Base-by-base conservation (phyloP, 2,113 vertebrate species). In the Sisor rabdophorus region DNA sequence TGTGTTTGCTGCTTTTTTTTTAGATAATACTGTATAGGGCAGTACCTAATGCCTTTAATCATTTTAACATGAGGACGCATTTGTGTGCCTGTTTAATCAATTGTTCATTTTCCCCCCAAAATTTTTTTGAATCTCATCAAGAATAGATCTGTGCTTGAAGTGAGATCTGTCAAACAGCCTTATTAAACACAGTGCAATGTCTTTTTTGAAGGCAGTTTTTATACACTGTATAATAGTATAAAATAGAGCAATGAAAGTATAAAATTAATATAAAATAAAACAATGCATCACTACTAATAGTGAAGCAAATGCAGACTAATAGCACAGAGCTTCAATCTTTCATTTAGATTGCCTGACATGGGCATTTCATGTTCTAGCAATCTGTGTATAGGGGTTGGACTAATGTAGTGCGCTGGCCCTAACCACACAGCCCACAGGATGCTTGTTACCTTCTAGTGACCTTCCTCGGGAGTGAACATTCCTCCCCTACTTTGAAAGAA, bases 371-470 rank as follows among this genome's bases (percentile, higher is more conserved):
- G 60, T 65, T 69, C 52, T n/a, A 30, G 73, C 75, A 84, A 71
- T 83, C 75, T 80, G 75, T 59, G 44, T 65, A 73, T 61, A 70
- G 69, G 30, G 73, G 83, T 50, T 56, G 70, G 72, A 71, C 80
- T 85, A 77, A 84, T 86, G 80, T 68, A 72, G 80, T 58, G 47
- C 67, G 48, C 48, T 72, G 75, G 81, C 77, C 47, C 64, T 72
- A 68, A 82, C 79, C 84, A 80, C 84, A 80, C 81, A 77, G 70
- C 81, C 47, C 78, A 77, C 81, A 79, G 77, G 70, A 61, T 80
- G 78, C 84, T 84, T 81, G 82, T 85, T 83, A 87, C 79, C 75
- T 79, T 78, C 50, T 70, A 11, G 61, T 87, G 88, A 90, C 88
- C 86, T 88, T 85, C 82, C 71, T 9, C 44, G 32, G 75, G 77